These are phyloP conservation scores for Balearica regulorum DNA, from an alignment of 2,797 vertebrate species.

Conservation along the genomic window DNA sequence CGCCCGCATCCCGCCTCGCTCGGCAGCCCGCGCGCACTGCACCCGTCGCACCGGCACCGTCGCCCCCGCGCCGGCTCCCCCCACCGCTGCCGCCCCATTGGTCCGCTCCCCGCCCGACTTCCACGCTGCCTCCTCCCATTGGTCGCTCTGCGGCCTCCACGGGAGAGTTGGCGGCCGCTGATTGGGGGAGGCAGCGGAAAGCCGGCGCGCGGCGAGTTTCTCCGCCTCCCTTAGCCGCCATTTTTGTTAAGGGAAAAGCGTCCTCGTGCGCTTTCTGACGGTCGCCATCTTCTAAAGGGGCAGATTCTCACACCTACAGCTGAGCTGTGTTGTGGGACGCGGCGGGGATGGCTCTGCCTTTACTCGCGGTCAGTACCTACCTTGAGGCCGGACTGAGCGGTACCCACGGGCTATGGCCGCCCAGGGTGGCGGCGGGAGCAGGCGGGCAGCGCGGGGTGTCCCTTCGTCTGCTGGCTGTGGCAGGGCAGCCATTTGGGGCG, in stretches of 20 bases:
- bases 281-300: conserved; percentile 24
- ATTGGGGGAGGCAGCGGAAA: conserved; percentile 46
- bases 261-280: background rate
- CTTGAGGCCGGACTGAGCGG: background rate
- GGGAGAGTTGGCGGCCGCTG: conserved; percentile 74
- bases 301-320: background rate
- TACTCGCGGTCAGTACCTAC: rapidly evolving
- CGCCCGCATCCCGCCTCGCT: conserved; percentile 65
- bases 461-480: background rate
- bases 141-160: conserved; percentile 18
- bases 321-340: rapidly evolving
- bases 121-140: conserved; percentile 52
- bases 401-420: background rate
- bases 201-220: background rate
- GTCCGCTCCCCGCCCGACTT: background rate
- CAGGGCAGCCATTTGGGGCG: background rate
- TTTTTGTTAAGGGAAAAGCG: conserved; percentile 23
- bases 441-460: background rate
- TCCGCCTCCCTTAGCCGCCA: background rate
- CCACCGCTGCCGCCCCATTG: conserved; percentile 22
- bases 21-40: background rate
- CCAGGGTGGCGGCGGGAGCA: background rate
- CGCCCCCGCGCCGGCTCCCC: conserved; percentile 1
- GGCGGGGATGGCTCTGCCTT: rapidly evolving
- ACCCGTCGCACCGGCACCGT: background rate